Base-by-base conservation (phyloP, 1,140 invertebrate species). In the Formica selysi region DNA sequence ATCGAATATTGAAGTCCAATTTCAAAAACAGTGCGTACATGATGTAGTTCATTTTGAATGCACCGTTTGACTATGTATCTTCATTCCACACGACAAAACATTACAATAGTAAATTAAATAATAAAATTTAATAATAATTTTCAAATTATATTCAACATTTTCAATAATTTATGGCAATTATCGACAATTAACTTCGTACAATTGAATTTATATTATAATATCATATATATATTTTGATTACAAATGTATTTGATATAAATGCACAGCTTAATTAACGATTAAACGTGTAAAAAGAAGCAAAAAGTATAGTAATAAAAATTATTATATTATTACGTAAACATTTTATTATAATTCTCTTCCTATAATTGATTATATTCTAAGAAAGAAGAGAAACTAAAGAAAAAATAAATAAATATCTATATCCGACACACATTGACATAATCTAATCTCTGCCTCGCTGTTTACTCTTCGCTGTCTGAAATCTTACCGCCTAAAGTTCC, bases 1-100 rank as follows among this genome's bases (percentile, higher is more conserved):
- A 29, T 76, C 57, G 22, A 26, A 78, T 44, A 44, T 65, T 78
- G 38, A 78, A 62, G 10, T 64, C 74, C 57, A 76, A 44, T 78
- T 78, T 78, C 19, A 65, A 78, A 64, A 78, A 32, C 13, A 38
- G 19, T 13, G 26, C 11, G 19, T 44, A 19, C 26, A n/a, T 78
- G 65, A 32, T 78, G 26, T 11, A 38, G 36, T 78, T 65, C 36
- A 65, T 44, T 78, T 44, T 78, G 41, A 78, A 65, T 36, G 38
- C 10, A 16, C 11, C 26, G 8, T 29, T 78, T 65, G 26, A 65
- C 10, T 76, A 62, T 13, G 11, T 16, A 32, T 64, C 26, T 11
- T 48, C 62, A 22, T 78, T 65, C 6, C 11, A 22, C 36, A 19
- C 2, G n/a, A 38, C 1, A 5, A 32, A 32, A 65, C 10, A 44